Evolutionary conservation across 2,113 vertebrate species (phyloP).

Genomic region (Bagarius yarrelli): DNA sequence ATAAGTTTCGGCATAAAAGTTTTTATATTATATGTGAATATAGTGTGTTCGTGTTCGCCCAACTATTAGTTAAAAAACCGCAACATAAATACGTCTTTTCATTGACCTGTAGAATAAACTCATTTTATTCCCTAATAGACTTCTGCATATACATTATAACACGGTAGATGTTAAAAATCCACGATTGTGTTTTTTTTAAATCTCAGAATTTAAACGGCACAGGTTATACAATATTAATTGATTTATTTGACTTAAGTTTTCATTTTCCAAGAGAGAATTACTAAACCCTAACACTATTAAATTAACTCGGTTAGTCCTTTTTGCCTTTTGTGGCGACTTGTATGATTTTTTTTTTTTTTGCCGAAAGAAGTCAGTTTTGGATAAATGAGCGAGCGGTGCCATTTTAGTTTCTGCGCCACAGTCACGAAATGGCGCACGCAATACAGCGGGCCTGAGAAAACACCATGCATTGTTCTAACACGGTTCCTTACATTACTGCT

Average conservation of each 20-base stretch:
- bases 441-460: neutral
- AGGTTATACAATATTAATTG: neutral
- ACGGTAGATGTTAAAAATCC: neutral
- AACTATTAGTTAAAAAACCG: neutral
- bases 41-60: neutral
- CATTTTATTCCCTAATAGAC: neutral
- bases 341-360: neutral
- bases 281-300: neutral
- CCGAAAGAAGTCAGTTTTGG: neutral
- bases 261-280: neutral
- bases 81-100: neutral
- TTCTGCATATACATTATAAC: neutral
- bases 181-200: no score
- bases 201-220: neutral
- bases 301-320: neutral
- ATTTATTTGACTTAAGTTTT: neutral
- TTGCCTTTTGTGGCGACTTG: neutral
- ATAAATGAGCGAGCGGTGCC: constrained; percentile 15
- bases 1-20: no score
- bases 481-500: constrained; percentile 16
- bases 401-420: constrained; percentile 35
- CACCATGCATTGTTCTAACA: neutral
- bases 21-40: no score
- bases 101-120: neutral
- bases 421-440: constrained; percentile 40